Percentiles rank a stretch among this genome's conserved stretches.
These are phyloP conservation scores for Champsocephalus gunnari DNA, from an alignment of 2,797 vertebrate species.

Conservation along the genomic window DNA sequence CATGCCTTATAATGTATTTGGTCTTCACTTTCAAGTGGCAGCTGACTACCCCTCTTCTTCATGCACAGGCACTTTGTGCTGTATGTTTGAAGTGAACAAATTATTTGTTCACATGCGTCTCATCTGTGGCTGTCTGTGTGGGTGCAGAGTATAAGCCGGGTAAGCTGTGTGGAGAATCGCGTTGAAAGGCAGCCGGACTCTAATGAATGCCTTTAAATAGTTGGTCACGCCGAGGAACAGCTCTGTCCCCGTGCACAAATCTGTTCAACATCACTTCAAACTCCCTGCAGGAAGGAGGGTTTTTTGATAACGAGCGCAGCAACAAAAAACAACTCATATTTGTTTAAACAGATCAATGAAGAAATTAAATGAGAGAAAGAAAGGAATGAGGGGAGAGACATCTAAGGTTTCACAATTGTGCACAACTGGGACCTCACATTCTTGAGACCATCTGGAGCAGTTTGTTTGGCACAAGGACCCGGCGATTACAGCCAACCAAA, in stretches of 20 bases:
- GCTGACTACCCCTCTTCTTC: conserved; percentile 27
- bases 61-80: conserved; percentile 37
- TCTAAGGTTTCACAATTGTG: conserved; percentile 76
- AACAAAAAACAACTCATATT: conserved; percentile 24
- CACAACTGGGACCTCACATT: conserved; percentile 87
- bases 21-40: conserved; percentile 48
- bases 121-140: conserved; percentile 79
- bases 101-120: conserved; percentile 80
- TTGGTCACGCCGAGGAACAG: conserved; percentile 91
- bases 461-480: conserved; percentile 87
- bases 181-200: conserved; percentile 88
- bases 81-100: conserved; percentile 26
- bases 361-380: neutral
- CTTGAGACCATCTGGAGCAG: conserved; percentile 91
- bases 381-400: conserved; percentile 17
- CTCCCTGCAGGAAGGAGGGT: conserved; percentile 76
- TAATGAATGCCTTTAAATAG: conserved; percentile 94
- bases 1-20: conserved; percentile 20
- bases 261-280: conserved; percentile 89
- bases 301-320: conserved; percentile 69
- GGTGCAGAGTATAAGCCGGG: conserved; percentile 59
- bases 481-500: conserved; percentile 82
- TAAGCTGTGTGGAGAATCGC: conserved; percentile 91
- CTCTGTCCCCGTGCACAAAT: conserved; percentile 89
- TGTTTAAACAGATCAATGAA: neutral